A percentile compares a stretch with the other conserved stretches of the same genome.
Evolutionary conservation across 2,888 invertebrate genomes (phyloP).

Genomic region (Glyphotaelius pellucidus): DNA sequence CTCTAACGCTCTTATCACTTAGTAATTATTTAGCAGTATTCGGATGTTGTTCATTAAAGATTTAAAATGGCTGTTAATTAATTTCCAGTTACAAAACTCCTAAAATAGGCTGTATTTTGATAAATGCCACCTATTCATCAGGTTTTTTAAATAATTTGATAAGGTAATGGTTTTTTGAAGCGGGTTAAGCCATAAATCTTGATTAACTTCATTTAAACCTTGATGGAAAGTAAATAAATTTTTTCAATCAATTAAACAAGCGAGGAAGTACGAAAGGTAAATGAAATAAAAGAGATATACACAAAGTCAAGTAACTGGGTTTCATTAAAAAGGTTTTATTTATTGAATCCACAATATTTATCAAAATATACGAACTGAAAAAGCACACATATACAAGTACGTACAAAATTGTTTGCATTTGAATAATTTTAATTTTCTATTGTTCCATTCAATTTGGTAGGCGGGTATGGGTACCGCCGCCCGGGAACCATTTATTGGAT

Average conservation of each 20-base stretch:
- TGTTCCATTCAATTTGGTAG: no score
- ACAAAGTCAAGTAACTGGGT: neutral
- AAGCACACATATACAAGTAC: neutral
- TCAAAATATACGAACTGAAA: neutral
- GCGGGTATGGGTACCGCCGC: no score
- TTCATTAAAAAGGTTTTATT: neutral
- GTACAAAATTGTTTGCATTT: no score
- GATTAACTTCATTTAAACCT: neutral
- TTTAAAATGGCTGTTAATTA: neutral
- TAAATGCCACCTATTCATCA: neutral
- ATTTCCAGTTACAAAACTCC: neutral
- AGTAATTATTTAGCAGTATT: neutral
- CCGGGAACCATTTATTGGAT: no score
- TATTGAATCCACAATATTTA: neutral
- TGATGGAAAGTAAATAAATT: neutral
- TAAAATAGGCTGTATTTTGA: neutral
- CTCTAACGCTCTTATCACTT: neutral
- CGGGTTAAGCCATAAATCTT: neutral
- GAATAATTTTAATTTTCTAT: no score
- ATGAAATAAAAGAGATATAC: neutral
- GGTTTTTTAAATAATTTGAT: neutral
- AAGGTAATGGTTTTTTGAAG: neutral
- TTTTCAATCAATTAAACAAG: neutral
- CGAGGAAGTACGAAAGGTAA: neutral
- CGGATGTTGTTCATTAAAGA: neutral